Evolutionary conservation across 2,888 invertebrate genomes (phyloP).

Genomic region (Agonopterix subpropinquella): DNA sequence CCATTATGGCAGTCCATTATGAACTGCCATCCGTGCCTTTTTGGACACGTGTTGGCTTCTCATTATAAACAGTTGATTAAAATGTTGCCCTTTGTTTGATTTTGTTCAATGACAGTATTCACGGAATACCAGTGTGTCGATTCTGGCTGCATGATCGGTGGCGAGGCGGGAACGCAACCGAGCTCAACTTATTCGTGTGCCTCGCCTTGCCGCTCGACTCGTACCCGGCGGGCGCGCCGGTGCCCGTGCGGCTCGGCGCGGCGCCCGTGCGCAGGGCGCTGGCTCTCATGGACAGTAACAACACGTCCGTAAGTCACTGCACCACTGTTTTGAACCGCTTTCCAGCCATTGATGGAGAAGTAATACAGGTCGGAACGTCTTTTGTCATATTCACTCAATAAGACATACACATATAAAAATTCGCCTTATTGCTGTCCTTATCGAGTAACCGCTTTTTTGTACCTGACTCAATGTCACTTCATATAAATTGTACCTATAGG

Average conservation of each 20-base stretch:
- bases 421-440: no score
- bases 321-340: neutral
- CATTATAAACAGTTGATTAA: no score
- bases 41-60: no score
- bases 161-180: constrained; percentile 37
- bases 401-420: no score
- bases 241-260: constrained; percentile 33
- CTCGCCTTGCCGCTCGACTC: constrained; percentile 24
- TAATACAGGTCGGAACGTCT: no score
- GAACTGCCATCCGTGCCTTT: no score
- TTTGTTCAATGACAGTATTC: neutral
- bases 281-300: constrained; percentile 20
- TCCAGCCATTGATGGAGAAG: neutral
- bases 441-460: no score
- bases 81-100: no score
- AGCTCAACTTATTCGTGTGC: constrained; percentile 37
- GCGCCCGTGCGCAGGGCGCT: constrained; percentile 35
- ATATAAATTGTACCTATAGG: no score
- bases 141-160: constrained; percentile 49
- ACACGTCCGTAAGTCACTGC: constrained; percentile 26
- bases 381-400: no score
- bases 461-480: no score
- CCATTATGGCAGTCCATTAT: no score
- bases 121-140: constrained; percentile 35
- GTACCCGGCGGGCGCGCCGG: constrained; percentile 10